phyloP scores from a whole-genome alignment of 2,113 vertebrate species.

The Oncorhynchus kisutch region DNA sequence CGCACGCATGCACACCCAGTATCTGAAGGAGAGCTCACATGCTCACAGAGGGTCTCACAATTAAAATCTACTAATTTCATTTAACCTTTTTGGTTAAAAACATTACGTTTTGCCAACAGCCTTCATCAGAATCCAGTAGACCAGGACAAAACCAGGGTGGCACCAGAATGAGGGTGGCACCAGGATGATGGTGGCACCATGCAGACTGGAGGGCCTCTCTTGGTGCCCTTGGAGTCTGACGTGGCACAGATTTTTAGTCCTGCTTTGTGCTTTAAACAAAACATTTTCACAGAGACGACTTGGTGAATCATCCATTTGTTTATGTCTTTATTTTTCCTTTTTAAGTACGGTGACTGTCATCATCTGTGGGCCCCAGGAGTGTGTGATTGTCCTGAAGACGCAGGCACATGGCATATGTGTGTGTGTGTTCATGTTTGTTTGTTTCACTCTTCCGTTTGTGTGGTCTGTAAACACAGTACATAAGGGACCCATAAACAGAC shows the following conservation, averaged over 20 bases:
- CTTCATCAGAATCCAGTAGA: too few species aligned
- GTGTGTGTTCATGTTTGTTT: background rate
- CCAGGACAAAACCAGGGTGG: background rate
- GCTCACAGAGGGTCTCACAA: too few species aligned
- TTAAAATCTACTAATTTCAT: too few species aligned
- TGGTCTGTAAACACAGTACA: conserved; percentile 29
- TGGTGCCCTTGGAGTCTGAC: background rate
- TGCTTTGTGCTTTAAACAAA: background rate
- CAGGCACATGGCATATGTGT: conserved; percentile 1
- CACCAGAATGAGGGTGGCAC: background rate
- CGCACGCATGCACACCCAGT: conserved; percentile 3
- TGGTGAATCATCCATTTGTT: background rate
- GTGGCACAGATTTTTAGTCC: background rate
- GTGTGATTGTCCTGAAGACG: conserved; percentile 25
- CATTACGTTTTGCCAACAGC: background rate
- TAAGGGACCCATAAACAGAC: conserved; percentile 24
- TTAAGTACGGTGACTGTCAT: conserved; percentile 13
- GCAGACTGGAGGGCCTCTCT: background rate
- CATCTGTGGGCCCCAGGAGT: conserved; percentile 22
- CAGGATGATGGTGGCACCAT: conserved; percentile 2
- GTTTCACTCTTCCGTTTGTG: background rate
- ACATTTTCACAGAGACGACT: conserved; percentile 3
- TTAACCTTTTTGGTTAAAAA: too few species aligned
- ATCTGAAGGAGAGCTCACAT: too few species aligned
- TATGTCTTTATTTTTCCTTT: conserved; percentile 12